Evolutionary conservation across 2,888 invertebrate genomes (phyloP).

Genomic region (Epistrophe eligans): DNA sequence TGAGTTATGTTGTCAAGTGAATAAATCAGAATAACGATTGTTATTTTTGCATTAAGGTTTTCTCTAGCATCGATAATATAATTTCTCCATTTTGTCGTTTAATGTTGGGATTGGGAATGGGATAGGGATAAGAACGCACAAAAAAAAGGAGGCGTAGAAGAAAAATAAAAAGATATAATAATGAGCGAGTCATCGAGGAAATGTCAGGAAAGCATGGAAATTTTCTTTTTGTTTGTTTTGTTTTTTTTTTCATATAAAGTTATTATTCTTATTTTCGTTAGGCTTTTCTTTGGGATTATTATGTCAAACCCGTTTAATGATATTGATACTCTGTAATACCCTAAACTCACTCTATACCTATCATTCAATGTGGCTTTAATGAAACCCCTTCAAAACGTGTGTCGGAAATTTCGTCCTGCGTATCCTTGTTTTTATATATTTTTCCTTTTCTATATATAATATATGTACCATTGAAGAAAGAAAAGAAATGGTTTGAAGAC

Average conservation of each 20-base stretch:
- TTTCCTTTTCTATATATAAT: constrained; percentile 5
- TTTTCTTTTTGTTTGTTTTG: constrained; percentile 4
- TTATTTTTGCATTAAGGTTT: constrained; percentile 70
- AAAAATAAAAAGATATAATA: constrained; percentile 8
- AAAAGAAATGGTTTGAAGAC: neutral
- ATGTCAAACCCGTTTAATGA: constrained; percentile 60
- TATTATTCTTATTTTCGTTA: constrained; percentile 11
- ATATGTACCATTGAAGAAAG: neutral
- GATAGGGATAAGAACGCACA: neutral
- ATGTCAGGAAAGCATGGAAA: constrained; percentile 27
- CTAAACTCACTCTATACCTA: neutral
- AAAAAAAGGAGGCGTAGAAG: neutral
- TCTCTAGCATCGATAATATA: constrained; percentile 63
- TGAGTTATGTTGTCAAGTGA: constrained; percentile 68
- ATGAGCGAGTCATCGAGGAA: constrained; percentile 19
- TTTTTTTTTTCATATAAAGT: constrained; percentile 11
- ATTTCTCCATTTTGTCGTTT: constrained; percentile 57
- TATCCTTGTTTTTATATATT: constrained; percentile 20
- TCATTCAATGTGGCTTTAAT: constrained; percentile 32
- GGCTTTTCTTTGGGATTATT: constrained; percentile 54
- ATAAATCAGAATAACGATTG: constrained; percentile 73
- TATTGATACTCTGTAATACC: constrained; percentile 55
- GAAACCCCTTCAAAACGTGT: constrained; percentile 46
- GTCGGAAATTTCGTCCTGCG: constrained; percentile 15
- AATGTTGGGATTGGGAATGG: constrained; percentile 3